Evolutionary conservation across 2,113 vertebrate genomes (phyloP).

Genomic region (Pomatostomus ruficeps): DNA sequence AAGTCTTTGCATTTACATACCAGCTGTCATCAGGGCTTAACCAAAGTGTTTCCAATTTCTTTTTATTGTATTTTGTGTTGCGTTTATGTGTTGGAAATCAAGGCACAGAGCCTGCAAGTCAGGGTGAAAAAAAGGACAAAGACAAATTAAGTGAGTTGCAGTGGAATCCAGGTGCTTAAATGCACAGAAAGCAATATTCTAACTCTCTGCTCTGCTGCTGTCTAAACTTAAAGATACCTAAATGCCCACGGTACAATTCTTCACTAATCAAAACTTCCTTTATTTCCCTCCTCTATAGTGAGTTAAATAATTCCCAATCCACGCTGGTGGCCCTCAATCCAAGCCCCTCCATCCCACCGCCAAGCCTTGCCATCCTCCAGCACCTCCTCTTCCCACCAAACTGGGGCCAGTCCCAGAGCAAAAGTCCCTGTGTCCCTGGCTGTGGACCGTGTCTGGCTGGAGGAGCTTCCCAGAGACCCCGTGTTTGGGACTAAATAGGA

Average conservation of each 20-base stretch:
- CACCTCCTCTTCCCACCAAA: neutral
- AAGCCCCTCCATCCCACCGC: neutral
- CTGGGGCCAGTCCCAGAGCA: neutral
- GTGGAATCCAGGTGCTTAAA: neutral
- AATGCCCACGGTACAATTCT: neutral
- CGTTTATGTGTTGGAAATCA: neutral
- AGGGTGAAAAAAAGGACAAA: neutral
- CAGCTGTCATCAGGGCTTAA: neutral
- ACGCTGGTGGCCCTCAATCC: too few relatives aligned
- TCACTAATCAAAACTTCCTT: neutral
- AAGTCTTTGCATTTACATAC: neutral
- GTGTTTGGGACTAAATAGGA: neutral
- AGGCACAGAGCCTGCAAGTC: neutral
- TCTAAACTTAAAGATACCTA: neutral
- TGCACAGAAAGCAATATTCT: neutral
- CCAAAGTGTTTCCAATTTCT: neutral
- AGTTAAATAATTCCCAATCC: rapidly evolving
- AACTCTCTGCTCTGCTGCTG: neutral
- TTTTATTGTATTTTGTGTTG: neutral
- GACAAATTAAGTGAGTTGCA: neutral
- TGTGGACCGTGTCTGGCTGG: neutral
- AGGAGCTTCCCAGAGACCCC: neutral
- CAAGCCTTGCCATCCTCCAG: neutral
- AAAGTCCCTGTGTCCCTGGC: neutral
- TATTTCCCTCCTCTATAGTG: neutral